Percentiles rank a stretch among this genome's conserved stretches.
Conservation (phyloP, 2,888 invertebrate species). For the Sinelater perroti region DNA sequence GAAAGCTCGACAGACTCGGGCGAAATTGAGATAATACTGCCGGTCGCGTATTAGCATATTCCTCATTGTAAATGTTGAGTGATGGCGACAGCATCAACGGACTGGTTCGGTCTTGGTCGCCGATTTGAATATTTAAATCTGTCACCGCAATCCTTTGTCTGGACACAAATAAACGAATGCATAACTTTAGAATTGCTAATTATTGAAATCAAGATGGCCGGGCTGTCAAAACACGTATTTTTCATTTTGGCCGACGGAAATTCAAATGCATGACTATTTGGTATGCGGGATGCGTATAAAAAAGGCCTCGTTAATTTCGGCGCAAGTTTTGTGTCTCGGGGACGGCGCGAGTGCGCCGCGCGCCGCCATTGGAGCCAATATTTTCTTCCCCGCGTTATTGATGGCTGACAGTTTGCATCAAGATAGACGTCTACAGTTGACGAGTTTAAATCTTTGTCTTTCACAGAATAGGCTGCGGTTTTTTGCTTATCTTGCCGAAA, state of each 20-base stretch:
- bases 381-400: constrained; percentile 53
- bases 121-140: constrained; percentile 60
- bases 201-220: constrained; percentile 52
- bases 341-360: constrained; percentile 8
- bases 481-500: constrained; percentile 42
- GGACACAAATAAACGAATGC: constrained; percentile 57
- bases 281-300: constrained; percentile 47
- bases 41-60: constrained; percentile 35
- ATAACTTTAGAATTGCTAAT: constrained; percentile 60
- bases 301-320: constrained; percentile 54
- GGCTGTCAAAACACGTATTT: constrained; percentile 48
- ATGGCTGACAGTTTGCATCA: constrained; percentile 58
- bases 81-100: constrained; percentile 47
- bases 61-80: constrained; percentile 39
- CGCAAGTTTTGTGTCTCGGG: constrained; percentile 44
- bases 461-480: constrained; percentile 45
- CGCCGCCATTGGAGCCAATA: constrained; percentile 42
- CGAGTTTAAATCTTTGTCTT: constrained; percentile 55
- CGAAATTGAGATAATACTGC: constrained; percentile 36
- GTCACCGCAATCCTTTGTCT: constrained; percentile 58
- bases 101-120: constrained; percentile 50
- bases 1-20: constrained; percentile 7
- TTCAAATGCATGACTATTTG: constrained; percentile 45
- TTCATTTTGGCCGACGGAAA: constrained; percentile 42
- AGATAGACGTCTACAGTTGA: constrained; percentile 57